Evolutionary conservation across 2,888 invertebrate species (phyloP).

Genomic region (Caenorhabditis sinica): DNA sequence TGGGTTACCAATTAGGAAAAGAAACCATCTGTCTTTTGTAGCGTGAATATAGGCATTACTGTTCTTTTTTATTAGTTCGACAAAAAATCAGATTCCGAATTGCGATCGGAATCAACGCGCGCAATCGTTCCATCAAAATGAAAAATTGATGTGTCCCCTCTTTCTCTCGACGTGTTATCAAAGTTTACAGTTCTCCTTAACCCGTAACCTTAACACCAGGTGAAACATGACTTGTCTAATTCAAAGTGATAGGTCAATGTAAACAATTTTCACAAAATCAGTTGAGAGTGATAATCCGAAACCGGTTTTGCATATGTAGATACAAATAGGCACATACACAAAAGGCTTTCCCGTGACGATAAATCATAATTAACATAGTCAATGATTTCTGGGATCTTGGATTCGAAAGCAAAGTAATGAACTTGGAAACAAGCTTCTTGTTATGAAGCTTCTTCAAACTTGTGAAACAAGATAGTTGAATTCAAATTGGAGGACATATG

Average conservation of each 20-base stretch:
- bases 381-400: background rate
- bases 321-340: conserved; percentile 23
- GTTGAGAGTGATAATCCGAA: conserved; percentile 49
- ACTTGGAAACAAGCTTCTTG: background rate
- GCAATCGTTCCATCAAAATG: conserved; percentile 7
- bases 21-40: conserved; percentile 22
- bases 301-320: conserved; percentile 48
- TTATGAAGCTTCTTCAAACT: background rate
- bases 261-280: conserved; percentile 66
- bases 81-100: background rate
- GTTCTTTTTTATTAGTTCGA: background rate
- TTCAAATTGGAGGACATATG: background rate
- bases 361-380: conserved; percentile 2
- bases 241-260: conserved; percentile 64
- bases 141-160: background rate
- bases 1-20: conserved; percentile 32
- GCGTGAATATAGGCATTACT: conserved; percentile 2
- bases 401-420: background rate
- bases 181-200: conserved; percentile 32
- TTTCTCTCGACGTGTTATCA: conserved; percentile 12
- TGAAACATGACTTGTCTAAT: conserved; percentile 56
- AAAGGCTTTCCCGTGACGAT: conserved; percentile 9
- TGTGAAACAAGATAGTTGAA: background rate
- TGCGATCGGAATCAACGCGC: background rate
- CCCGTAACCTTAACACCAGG: conserved; percentile 28